Conservation (phyloP, 2,797 vertebrate genomes). For the Anguilla marmorata region DNA sequence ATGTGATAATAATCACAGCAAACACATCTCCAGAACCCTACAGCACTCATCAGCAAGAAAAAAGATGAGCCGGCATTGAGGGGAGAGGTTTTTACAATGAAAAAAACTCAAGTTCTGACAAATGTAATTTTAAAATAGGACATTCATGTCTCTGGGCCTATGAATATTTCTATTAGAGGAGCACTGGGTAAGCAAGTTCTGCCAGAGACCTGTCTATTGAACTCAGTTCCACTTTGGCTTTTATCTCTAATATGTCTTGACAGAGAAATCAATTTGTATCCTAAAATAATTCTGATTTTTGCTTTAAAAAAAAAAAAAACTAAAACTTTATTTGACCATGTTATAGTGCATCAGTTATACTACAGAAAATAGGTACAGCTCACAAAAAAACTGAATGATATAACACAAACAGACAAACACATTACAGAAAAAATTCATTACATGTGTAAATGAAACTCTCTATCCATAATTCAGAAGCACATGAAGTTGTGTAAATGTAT, state of each 20-base stretch:
- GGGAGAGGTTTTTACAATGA: neutral
- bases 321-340: neutral
- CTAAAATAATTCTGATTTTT: neutral
- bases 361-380: neutral
- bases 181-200: neutral
- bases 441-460: too few species aligned
- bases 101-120: neutral
- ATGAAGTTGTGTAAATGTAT: neutral
- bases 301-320: neutral
- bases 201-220: neutral
- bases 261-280: slow-evolving; percentile 10
- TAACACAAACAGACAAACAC: too few species aligned
- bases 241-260: slow-evolving; percentile 9
- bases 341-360: neutral
- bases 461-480: too few species aligned
- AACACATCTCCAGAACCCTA: neutral
- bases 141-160: neutral
- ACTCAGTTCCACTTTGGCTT: neutral
- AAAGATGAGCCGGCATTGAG: neutral
- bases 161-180: slow-evolving; percentile 2
- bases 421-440: too few species aligned
- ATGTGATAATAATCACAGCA: neutral
- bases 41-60: neutral
- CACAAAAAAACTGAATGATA: neutral
- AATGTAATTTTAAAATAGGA: neutral